Conservation (phyloP, 2,888 invertebrate genomes). For the Ligdia adustata region DNA sequence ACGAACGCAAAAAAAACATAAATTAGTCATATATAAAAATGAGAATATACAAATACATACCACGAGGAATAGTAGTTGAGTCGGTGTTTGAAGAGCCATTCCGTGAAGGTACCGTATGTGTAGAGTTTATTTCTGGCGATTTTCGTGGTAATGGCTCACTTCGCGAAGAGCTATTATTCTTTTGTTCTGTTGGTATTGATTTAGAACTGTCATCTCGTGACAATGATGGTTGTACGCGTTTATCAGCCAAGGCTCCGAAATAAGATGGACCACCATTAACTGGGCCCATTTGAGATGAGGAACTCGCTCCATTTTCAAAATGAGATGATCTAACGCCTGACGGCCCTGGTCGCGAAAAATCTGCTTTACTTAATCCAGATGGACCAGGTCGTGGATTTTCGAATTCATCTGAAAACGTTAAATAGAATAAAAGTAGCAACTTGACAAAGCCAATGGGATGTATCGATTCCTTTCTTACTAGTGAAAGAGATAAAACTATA, state of each 20-base stretch:
- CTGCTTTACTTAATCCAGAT: not conserved
- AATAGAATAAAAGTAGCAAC: not conserved
- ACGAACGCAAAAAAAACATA: not conserved
- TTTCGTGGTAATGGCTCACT: not conserved
- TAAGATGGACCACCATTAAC: not conserved
- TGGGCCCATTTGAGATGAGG: not conserved
- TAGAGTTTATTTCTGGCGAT: not conserved
- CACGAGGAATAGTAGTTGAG: not conserved
- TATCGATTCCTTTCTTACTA: too few species aligned
- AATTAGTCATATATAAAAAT: not conserved
- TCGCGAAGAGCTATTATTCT: not conserved
- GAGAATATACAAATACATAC: not conserved
- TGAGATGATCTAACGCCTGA: not conserved
- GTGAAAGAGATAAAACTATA: too few species aligned
- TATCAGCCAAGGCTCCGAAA: not conserved
- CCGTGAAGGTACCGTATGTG: not conserved
- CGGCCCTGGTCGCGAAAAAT: not conserved
- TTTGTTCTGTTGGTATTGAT: not conserved
- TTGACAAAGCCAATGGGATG: too few species aligned
- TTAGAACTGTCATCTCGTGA: conserved; percentile 42
- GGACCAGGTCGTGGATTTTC: not conserved
- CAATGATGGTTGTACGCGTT: not conserved
- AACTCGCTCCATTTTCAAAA: not conserved
- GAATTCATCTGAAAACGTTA: not conserved
- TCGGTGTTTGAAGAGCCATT: not conserved